Base-by-base conservation (phyloP, 2,113 vertebrate species). In the Microtus ochrogaster region DNA sequence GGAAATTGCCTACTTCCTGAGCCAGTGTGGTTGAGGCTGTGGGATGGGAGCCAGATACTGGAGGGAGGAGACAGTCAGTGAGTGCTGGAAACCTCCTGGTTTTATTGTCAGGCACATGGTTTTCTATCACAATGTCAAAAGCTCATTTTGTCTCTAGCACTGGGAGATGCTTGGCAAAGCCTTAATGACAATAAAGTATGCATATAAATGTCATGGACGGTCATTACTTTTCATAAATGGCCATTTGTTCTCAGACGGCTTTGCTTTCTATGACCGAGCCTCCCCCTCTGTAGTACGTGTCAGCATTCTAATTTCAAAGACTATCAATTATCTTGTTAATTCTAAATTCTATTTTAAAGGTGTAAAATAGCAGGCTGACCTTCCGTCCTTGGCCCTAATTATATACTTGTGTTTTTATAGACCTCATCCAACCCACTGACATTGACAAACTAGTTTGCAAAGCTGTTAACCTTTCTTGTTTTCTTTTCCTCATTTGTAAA, bases 1-100 rank as follows among this genome's bases (percentile, higher is more conserved):
- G 97, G 97, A 98, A 98, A 98, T 98, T 97, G 97, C 97, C 91
- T 96, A 94, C 97, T 98, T 98, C 97, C 97, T 98, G 97, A 98
- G 96, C 81, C 94, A 89, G 91, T 96, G 97, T 96, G 97, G 95
- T 92, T 94, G 95, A 96, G 90, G 66, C 94, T 84, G 76, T 79
- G 94, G 97, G 95, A 97, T 97, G 94, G 96, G 96, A 96, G 97
- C 97, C 97, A 97, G 97, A 97, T 89, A 90, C 52, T 81, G 26
- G 92, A 93, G 93, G 95, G 94, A 97, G 95, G 90, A 97, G 92
- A 91, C 44, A 33, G 92, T 47, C 6, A 90, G 92, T 47, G 12
- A 93, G 84, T 65, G 30, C 92, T 66, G 91, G 92, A 94, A 77
- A 92, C 84, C 84, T 91, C 55, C 7, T 87, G 76, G 79, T 94